Conservation (phyloP, 2,888 invertebrate species). For the Tachina lurida region DNA sequence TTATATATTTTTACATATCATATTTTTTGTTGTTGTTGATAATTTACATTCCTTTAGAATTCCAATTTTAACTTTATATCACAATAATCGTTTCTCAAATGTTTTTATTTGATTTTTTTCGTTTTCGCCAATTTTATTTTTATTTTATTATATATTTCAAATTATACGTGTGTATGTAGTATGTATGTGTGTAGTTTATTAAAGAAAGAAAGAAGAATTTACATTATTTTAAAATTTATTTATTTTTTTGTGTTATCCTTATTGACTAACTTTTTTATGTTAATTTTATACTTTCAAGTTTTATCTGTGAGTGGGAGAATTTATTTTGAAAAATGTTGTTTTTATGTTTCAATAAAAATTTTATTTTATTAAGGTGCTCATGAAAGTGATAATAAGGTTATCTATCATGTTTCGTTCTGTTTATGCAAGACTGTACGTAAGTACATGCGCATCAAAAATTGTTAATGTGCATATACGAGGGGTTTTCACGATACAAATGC, state of each 20-base stretch:
- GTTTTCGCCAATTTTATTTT: slow-evolving; percentile 1
- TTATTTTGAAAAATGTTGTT: slow-evolving; percentile 7
- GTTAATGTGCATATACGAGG: neutral
- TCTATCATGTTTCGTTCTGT: neutral
- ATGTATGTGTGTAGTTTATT: neutral
- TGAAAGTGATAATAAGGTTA: neutral
- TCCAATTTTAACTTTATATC: slow-evolving; percentile 71
- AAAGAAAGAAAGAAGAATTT: neutral
- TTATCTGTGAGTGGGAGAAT: slow-evolving; percentile 25
- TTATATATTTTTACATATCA: neutral
- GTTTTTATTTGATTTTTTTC: slow-evolving; percentile 45
- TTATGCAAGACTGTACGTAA: neutral
- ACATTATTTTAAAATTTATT: neutral
- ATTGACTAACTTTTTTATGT: neutral
- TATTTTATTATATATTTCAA: neutral
- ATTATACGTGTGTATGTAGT: neutral
- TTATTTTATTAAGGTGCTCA: neutral
- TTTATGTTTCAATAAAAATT: neutral
- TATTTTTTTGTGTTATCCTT: neutral
- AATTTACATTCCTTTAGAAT: slow-evolving; percentile 67
- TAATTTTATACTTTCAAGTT: slow-evolving; percentile 12
- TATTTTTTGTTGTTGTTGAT: slow-evolving; percentile 15
- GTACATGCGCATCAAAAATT: neutral
- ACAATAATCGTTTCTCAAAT: slow-evolving; percentile 72
- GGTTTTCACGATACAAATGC: too few species aligned